Evolutionary conservation across 1,140 invertebrate species (phyloP).

Genomic region (Ditylenchus dipsaci): DNA sequence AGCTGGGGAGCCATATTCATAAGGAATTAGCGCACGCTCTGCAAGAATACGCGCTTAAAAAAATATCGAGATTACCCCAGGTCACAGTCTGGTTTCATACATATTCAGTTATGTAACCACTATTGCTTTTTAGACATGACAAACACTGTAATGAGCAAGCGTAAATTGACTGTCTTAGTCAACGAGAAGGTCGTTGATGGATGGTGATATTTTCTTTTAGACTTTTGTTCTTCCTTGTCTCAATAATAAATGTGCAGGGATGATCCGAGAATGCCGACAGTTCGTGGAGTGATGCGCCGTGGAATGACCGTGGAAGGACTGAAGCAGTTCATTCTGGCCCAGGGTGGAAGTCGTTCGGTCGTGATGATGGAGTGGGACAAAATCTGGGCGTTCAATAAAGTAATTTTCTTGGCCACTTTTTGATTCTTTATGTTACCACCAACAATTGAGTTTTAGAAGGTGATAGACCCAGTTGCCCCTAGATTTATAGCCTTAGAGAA

Average conservation of each 20-base stretch:
- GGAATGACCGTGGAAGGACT: conserved; percentile 96
- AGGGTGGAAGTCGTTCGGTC: conserved; percentile 92
- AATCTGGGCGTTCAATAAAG: conserved; percentile 96
- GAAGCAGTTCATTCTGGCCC: conserved; percentile 95
- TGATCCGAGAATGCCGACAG: conserved; percentile 96
- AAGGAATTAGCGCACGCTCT: too few species aligned
- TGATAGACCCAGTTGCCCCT: conserved; percentile 84
- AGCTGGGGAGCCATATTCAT: too few species aligned
- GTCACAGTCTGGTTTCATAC: conserved; percentile 91
- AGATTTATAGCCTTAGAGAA: conserved; percentile 79
- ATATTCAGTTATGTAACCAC: conserved; percentile 90
- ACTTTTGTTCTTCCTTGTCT: background rate
- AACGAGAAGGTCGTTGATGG: conserved; percentile 85
- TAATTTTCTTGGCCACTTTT: conserved; percentile 13
- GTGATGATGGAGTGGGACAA: conserved; percentile 99
- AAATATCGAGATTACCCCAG: too few species aligned
- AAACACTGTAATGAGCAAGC: conserved; percentile 91
- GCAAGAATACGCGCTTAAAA: too few species aligned
- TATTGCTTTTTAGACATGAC: conserved; percentile 63
- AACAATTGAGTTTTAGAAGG: conserved; percentile 66
- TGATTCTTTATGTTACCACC: too few species aligned
- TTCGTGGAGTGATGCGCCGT: conserved; percentile 84
- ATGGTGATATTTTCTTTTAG: conserved; percentile 68
- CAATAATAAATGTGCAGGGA: conserved; percentile 66
- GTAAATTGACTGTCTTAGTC: conserved; percentile 92